Conservation (phyloP, 2,113 vertebrate species). For the Bos indicus region DNA sequence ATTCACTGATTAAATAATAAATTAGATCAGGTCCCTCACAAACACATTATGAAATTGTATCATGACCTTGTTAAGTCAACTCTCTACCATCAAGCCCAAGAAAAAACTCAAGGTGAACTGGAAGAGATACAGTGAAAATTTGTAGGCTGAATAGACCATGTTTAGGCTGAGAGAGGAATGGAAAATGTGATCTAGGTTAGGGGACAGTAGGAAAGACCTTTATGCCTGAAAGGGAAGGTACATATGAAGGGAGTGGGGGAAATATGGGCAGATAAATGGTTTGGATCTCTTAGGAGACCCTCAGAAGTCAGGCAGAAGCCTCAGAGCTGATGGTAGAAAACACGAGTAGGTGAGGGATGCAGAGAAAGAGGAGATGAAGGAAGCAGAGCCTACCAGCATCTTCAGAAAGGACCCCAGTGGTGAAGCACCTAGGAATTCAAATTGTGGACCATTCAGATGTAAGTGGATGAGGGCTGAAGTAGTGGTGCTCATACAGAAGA, state of each 20-base stretch:
- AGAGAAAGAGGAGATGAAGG: neutral
- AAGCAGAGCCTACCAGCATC: neutral
- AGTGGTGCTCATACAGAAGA: too few relatives aligned
- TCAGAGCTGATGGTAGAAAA: neutral
- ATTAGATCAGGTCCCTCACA: neutral
- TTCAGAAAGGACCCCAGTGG: neutral
- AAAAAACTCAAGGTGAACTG: neutral
- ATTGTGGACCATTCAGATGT: neutral
- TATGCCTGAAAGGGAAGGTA: neutral
- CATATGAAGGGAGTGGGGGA: neutral
- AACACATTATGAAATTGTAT: neutral
- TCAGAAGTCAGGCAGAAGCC: neutral
- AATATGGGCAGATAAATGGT: neutral
- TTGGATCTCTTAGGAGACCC: neutral
- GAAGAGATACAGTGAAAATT: neutral
- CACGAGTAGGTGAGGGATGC: neutral
- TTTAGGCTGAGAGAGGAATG: neutral
- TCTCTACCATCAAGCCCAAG: neutral
- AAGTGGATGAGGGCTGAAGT: neutral
- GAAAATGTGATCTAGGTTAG: neutral
- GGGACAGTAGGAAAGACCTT: neutral
- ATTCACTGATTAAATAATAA: neutral
- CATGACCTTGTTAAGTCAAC: neutral
- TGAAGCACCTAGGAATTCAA: neutral
- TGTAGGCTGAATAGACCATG: neutral